These are phyloP conservation scores for Drosophila testacea DNA, from an alignment of 2,888 invertebrate species.

Conservation along the genomic window DNA sequence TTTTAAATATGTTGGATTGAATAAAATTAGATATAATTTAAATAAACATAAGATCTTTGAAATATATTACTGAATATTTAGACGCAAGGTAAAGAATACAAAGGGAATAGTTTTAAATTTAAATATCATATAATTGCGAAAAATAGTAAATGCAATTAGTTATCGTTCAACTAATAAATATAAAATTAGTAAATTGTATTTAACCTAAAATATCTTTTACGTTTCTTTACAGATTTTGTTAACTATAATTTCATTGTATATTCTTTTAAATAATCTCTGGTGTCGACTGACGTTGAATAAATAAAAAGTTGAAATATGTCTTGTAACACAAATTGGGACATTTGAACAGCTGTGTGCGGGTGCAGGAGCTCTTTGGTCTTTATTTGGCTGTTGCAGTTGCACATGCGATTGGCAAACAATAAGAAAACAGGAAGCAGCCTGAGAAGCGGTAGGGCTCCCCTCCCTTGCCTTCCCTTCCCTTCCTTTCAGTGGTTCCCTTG, in stretches of 20 bases:
- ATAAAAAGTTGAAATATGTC: background rate
- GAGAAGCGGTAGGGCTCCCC: conserved; percentile 26
- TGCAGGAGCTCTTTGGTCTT: conserved; percentile 20
- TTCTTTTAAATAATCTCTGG: no score
- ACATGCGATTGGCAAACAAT: conserved; percentile 5
- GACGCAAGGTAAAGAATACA: no score
- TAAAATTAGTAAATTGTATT: no score
- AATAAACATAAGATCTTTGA: no score
- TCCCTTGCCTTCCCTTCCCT: background rate
- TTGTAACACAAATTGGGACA: conserved; percentile 36
- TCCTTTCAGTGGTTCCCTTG: background rate
- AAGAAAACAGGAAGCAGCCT: conserved; percentile 47
- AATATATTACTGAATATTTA: no score
- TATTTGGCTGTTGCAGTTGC: background rate
- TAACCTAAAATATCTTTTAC: no score
- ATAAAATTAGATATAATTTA: conserved; percentile 3
- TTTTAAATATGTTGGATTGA: background rate
- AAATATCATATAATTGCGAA: no score
- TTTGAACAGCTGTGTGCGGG: conserved; percentile 59
- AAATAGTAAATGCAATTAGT: no score
- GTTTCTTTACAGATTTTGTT: no score
- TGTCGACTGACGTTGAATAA: background rate
- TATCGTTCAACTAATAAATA: no score
- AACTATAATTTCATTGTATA: no score
- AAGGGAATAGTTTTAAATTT: no score